Percentiles rank a stretch among this genome's conserved stretches.
phyloP scores from a whole-genome alignment of 2,888 invertebrate genomes.

The Coremacera marginata region DNA sequence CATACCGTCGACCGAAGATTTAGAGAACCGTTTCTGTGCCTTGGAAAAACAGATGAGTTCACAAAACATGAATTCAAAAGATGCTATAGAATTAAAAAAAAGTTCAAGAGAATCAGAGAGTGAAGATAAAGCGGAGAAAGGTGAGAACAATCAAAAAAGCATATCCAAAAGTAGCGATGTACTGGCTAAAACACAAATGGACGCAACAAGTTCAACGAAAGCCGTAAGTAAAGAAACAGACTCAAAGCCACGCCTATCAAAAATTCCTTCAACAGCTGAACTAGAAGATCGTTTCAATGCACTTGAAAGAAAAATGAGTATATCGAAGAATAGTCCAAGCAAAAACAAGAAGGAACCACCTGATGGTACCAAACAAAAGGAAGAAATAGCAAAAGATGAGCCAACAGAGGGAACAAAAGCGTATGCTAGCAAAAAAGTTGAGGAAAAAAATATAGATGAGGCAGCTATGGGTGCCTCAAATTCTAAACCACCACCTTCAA shows the following conservation, averaged over 20 bases:
- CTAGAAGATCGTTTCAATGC: slow-evolving; percentile 61
- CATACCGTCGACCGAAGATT: slow-evolving; percentile 60
- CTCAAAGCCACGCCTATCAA: background rate
- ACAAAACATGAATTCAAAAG: background rate
- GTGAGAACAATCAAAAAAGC: background rate
- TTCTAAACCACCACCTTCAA: slow-evolving; percentile 55
- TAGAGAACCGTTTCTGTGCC: slow-evolving; percentile 62
- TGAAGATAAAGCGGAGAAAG: background rate
- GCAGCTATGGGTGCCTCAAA: background rate
- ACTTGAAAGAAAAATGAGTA: slow-evolving; percentile 54
- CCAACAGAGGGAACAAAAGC: background rate
- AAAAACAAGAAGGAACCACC: slow-evolving; percentile 60
- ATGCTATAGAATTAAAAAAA: background rate
- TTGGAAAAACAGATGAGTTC: slow-evolving; percentile 59
- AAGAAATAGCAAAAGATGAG: background rate
- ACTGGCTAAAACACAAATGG: background rate
- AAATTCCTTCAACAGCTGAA: slow-evolving; percentile 50
- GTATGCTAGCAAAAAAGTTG: background rate
- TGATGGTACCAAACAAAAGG: slow-evolving; percentile 44
- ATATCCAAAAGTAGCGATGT: background rate
- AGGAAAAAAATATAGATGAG: background rate
- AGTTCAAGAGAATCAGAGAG: background rate
- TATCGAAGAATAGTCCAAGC: slow-evolving; percentile 51
- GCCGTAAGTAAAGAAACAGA: background rate
- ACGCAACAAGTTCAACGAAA: background rate